Base-by-base conservation (phyloP, 2,797 vertebrate genomes). In the Neosilurus hyrtlii region DNA sequence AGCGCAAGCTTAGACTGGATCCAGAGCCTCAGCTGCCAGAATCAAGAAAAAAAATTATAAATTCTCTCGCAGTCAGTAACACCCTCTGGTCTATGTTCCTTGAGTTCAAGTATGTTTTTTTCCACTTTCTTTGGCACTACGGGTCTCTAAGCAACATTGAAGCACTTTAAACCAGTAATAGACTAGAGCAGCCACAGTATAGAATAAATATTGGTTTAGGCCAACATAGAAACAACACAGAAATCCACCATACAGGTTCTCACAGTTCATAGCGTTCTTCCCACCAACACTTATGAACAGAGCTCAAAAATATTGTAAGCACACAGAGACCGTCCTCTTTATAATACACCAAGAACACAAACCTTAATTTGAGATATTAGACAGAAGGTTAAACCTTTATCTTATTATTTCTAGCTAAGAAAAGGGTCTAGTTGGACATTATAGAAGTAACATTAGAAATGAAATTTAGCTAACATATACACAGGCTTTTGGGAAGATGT, bases 191-290 rank as follows among this genome's bases (percentile, higher is more conserved):
- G 85, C 83, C 88, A 88, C 82, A 80, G 85, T 79, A 79, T 82
- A 75, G 77, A 70, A 87, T 88, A 90, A 90, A 90, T 90, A 91
- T 91, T 91, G 87, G 81, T 89, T 86, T 86, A 88, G 87, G 86
- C 88, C 86, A 77, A 76, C 86, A 85, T 84, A 86, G 89, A 87
- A 89, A 88, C 72, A 83, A 75, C 80, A 79, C 74, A 82, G 82
- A 83, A 85, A 83, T 82, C 75, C 61, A 80, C 70, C 68, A 74
- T 80, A 74, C 63, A 59, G 24, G 68, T 81, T 81, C 79, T 86
- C 82, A 83, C 85, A 87, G 83, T 79, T 83, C 77, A 82, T 26
- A 78, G 20, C n/a, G 37, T 26, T 66, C 62, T 51, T 82, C 82
- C 71, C 62, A 77, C 65, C 56, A 77, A 68, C 56, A 79, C 78